Conservation (phyloP, 2,888 invertebrate species). For the Oxycera nigricornis region DNA sequence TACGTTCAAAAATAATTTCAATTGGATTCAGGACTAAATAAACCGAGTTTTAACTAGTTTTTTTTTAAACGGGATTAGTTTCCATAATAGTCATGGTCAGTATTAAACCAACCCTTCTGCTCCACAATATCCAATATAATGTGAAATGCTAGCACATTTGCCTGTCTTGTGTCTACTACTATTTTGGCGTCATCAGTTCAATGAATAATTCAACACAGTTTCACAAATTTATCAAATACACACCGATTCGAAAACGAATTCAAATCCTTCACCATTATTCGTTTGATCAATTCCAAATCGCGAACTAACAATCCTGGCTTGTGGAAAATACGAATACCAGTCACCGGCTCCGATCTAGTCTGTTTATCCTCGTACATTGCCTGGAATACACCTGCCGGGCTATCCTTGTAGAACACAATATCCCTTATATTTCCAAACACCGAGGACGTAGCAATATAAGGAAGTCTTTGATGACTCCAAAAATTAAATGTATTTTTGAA, state of each 20-base stretch:
- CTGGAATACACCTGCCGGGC: conserved; percentile 56
- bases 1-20: too few species aligned
- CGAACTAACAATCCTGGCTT: conserved; percentile 61
- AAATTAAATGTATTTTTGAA: conserved; percentile 47
- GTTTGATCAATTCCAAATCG: conserved; percentile 62
- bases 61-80: too few species aligned
- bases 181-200: too few species aligned
- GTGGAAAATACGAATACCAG: conserved; percentile 61
- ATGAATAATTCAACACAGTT: too few species aligned
- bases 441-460: conserved; percentile 57
- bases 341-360: conserved; percentile 53
- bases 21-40: too few species aligned
- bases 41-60: too few species aligned
- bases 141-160: too few species aligned
- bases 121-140: too few species aligned
- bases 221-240: too few species aligned
- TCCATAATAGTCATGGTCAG: too few species aligned
- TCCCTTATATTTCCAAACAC: conserved; percentile 61
- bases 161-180: too few species aligned
- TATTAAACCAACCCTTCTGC: too few species aligned
- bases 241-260: conserved; percentile 59
- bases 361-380: conserved; percentile 57
- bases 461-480: conserved; percentile 59
- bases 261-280: conserved; percentile 63
- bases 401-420: conserved; percentile 53